A percentile compares a stretch with the other conserved stretches of the same genome.
phyloP scores from a whole-genome alignment of 2,113 vertebrate species.

The Leptobrachium ailaonicum region DNA sequence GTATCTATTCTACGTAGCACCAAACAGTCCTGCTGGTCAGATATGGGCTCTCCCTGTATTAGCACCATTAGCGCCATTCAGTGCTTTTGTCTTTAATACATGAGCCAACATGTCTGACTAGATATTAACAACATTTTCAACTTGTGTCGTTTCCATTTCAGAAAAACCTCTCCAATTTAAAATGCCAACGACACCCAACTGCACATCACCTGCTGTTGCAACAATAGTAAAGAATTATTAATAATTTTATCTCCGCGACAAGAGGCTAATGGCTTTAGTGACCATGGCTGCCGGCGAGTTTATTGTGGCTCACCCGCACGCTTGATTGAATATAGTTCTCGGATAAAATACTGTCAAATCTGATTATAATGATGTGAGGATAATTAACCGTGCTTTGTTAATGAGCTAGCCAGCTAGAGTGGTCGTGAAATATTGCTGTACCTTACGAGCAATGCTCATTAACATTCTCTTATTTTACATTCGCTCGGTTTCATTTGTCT shows the following conservation, averaged over 20 bases:
- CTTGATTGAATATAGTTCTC: not conserved
- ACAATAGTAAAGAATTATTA: not conserved
- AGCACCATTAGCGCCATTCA: too few relatives aligned
- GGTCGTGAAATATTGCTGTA: not conserved
- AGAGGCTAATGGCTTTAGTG: not conserved
- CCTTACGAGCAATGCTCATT: not conserved
- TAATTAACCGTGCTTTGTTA: not conserved
- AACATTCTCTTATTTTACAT: slow-evolving; percentile 1
- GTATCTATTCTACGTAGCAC: too few relatives aligned
- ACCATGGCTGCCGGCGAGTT: not conserved
- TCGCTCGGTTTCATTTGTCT: not conserved
- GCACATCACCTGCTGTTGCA: not conserved
- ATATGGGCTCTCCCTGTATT: too few relatives aligned
- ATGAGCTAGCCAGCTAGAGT: not conserved
- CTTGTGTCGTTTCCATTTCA: too few relatives aligned
- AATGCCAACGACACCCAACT: not conserved
- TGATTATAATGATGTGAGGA: not conserved
- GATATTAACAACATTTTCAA: too few relatives aligned
- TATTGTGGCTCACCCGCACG: not conserved
- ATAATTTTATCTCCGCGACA: not conserved
- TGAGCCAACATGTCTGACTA: too few relatives aligned
- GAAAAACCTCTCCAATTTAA: too few relatives aligned
- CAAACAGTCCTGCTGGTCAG: too few relatives aligned
- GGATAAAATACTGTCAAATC: not conserved
- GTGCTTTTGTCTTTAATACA: too few relatives aligned